phyloP scores from a whole-genome alignment of 2,888 invertebrate genomes.

The Pteria penguin region DNA sequence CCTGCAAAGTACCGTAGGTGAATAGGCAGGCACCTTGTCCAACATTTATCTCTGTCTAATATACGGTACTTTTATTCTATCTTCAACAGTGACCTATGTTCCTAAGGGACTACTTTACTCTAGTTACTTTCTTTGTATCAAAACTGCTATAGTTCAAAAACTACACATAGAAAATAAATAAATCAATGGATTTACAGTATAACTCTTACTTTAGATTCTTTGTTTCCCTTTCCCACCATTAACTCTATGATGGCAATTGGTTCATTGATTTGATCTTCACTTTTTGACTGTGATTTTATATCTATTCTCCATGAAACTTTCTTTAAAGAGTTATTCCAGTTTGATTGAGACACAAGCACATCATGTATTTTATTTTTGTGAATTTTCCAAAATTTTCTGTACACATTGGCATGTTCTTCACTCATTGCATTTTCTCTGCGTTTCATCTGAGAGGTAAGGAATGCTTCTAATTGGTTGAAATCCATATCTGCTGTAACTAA shows the following conservation, averaged over 20 bases:
- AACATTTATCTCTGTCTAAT: too few species aligned
- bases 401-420: constrained; percentile 74
- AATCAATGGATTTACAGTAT: too few species aligned
- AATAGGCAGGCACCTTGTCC: too few species aligned
- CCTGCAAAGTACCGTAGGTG: too few species aligned
- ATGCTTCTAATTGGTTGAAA: constrained; percentile 76
- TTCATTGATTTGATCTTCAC: constrained; percentile 86
- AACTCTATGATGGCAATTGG: constrained; percentile 83
- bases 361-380: constrained; percentile 76
- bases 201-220: background rate
- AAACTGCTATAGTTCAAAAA: too few species aligned
- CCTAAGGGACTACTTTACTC: too few species aligned
- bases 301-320: constrained; percentile 77
- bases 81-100: too few species aligned
- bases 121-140: too few species aligned
- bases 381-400: constrained; percentile 77
- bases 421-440: constrained; percentile 74
- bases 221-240: constrained; percentile 82
- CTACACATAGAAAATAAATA: too few species aligned
- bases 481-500: constrained; percentile 78
- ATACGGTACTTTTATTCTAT: too few species aligned
- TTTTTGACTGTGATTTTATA: constrained; percentile 86
- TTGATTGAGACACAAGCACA: constrained; percentile 68
- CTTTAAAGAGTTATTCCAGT: constrained; percentile 75
- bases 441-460: constrained; percentile 75